Evolutionary conservation across 2,888 invertebrate species (phyloP), one percentile per base, ranked within the genome.

Genomic region (Lomographa bimaculata): DNA sequence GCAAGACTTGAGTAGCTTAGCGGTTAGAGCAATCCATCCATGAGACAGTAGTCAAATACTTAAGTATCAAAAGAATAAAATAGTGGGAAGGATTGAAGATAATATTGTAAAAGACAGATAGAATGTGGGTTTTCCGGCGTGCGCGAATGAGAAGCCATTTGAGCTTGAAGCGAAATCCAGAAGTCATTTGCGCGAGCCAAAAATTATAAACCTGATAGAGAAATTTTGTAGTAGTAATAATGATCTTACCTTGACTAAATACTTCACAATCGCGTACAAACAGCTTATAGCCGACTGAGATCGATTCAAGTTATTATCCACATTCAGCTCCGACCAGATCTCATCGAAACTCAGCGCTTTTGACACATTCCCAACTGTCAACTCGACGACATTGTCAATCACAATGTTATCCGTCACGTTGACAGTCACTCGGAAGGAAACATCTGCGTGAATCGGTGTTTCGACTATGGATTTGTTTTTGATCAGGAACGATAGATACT

Each of bases 381-480:
- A 50, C 39, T 69, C 54, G 4, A 86, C 68, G n/a, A 85, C 77
- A 36, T 79, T 72, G 37, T 89, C 82, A 7, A 87, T 79, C 0
- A 80, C 70, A 0, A 89, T 68, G 18, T 75, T 79, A 20, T 87
- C 85, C 9, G 72, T 68, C 8, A 74, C 70, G 1, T 66, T 50
- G 2, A 62, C 59, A 1, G 69, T 63, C 1, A 69, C 71, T 8
- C 86, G 49, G 26, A 87, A 89, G 0, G 87, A 87, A 1, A 86
- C 85, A 6, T 91, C 74, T 35, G 85, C 53, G 54, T 90, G 56
- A 8, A 86, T 57, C 16, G 90, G 73, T 6, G 76, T 79, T 42
- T 87, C 86, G 1, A 79, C 91, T 1, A 85, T 72, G 4, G 84
- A 91, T 39, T 83, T 86, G 50, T 89, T 87, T 45, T 89, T 89